phyloP scores from a whole-genome alignment of 2,113 vertebrate genomes.

The Puffinus mauretanicus region DNA sequence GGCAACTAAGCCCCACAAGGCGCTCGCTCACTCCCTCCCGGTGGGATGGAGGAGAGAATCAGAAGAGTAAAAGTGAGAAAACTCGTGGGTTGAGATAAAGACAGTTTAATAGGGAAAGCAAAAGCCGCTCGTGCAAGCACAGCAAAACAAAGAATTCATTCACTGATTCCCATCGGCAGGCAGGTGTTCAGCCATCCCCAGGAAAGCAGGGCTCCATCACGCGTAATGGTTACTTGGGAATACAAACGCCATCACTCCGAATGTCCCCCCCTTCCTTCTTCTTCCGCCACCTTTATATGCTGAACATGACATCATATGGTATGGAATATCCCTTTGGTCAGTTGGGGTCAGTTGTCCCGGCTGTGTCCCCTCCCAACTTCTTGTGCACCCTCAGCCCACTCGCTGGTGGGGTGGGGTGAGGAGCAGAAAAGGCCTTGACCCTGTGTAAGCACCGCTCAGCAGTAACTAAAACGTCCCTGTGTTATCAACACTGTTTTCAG shows the following conservation, averaged over 20 bases:
- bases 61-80: no score
- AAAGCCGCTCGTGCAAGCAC: not conserved
- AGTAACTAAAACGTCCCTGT: not conserved
- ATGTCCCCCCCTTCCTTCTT: not conserved
- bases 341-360: not conserved
- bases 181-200: not conserved
- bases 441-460: not conserved
- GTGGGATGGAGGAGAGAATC: not conserved
- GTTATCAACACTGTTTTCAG: not conserved
- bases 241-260: not conserved
- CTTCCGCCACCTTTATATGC: not conserved
- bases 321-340: not conserved
- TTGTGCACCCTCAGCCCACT: not conserved
- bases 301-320: not conserved
- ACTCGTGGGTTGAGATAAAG: not conserved
- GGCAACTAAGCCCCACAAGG: not conserved
- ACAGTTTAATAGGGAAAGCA: not conserved
- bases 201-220: not conserved
- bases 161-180: not conserved
- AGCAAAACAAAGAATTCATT: not conserved
- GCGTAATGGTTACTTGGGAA: not conserved
- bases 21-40: accelerated
- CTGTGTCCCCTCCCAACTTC: not conserved
- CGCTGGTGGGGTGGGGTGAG: not conserved
- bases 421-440: not conserved